Percentiles rank a stretch among this genome's conserved stretches.
These are phyloP conservation scores for Habropoda laboriosa DNA, from an alignment of 1,140 invertebrate species.

Conservation along the genomic window DNA sequence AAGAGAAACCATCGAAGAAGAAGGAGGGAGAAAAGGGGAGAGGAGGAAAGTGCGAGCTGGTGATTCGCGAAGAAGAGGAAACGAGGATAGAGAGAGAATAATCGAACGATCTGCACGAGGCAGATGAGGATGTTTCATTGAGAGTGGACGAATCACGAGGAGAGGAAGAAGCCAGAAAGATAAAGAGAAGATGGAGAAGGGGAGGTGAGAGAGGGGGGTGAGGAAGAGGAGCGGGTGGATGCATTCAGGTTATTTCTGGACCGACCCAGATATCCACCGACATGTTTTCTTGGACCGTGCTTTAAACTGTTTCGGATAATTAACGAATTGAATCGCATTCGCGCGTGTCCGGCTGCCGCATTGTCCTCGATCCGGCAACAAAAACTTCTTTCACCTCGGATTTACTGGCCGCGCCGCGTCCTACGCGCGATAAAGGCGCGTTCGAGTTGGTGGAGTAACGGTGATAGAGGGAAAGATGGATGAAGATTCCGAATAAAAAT, in stretches of 20 bases:
- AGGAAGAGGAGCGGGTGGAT: slow-evolving; percentile 70
- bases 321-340: slow-evolving; percentile 73
- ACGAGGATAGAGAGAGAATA: slow-evolving; percentile 12
- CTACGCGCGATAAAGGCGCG: no score
- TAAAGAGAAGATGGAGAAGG: slow-evolving; percentile 21
- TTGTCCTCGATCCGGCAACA: slow-evolving; percentile 64
- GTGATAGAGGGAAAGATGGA: no score
- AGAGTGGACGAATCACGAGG: slow-evolving; percentile 50
- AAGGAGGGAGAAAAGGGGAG: not conserved
- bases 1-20: not conserved
- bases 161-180: slow-evolving; percentile 38
- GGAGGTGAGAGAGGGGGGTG: not conserved
- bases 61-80: slow-evolving; percentile 16
- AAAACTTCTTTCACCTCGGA: slow-evolving; percentile 69
- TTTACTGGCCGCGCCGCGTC: slow-evolving; percentile 4
- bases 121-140: slow-evolving; percentile 68
- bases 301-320: slow-evolving; percentile 79
- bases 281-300: slow-evolving; percentile 70
- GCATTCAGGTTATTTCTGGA: slow-evolving; percentile 78
- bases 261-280: slow-evolving; percentile 77
- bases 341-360: slow-evolving; percentile 64
- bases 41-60: not conserved
- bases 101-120: not conserved
- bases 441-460: no score
- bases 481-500: no score